Base-by-base conservation (phyloP, 2,888 invertebrate genomes). In the Dicyrtomina minuta region DNA sequence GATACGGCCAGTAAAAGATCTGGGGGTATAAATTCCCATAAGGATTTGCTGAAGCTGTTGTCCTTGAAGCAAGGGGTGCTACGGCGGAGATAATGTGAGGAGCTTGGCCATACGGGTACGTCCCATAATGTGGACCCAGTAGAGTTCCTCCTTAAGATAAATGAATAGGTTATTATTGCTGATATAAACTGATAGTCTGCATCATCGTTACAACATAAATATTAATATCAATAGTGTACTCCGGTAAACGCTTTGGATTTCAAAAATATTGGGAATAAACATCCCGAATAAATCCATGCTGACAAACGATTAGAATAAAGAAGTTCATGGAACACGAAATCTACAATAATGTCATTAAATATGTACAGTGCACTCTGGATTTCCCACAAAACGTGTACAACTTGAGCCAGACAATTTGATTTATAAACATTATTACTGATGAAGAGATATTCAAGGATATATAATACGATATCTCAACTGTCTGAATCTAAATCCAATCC, bases 1-100 rank as follows among this genome's bases (percentile, higher is more conserved):
- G 94, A 84, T 95, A 95, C 0, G 92, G 90, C 94, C 94, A 96
- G 84, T 94, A 94, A 79, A 94, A 89, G 51, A 87, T 84, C 5
- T 85, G 85, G 39, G 83, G 82, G 72, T 79, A 81, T 13, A 70
- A 68, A 69, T 74, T 75, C 6, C 73, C 72, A 68, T 75, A 76
- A 4, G 75, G 73, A 17, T 70, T 58, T 20, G 77, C 77, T 33
- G 56, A 44, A 15, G 77, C 73, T 13, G 81, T 78, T 17, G 78
- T 75, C 22, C 79, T 74, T 24, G 77, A 79, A 3, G 80, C 79
- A 55, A 79, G 72, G 2, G 80, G 79, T 17, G 80, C 77, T 27
- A 80, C 79, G 10, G 81, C 76, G 8, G 80, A 79, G 13, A 80
- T 75, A 20, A 79, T 77, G 66, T 79, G 80, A 17, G 80, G 79